These are phyloP conservation scores for Rhyacophila brunnea DNA, from an alignment of 1,140 invertebrate species.

Conservation along the genomic window DNA sequence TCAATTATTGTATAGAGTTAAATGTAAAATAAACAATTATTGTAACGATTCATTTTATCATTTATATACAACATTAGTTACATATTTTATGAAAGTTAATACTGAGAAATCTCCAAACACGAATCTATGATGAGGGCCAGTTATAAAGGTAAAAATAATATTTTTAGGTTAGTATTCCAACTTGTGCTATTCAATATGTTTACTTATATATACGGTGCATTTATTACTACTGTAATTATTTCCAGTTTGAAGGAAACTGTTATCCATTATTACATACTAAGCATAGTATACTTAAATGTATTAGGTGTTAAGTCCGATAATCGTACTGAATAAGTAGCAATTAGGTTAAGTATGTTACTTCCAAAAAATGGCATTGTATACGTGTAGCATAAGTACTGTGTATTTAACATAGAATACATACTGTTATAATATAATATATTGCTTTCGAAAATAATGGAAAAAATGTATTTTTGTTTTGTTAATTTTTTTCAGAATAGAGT, in stretches of 20 bases:
- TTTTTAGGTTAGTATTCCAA: conserved; percentile 8
- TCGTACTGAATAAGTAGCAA: conserved; percentile 3
- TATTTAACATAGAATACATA: no score
- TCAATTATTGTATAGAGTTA: conserved; percentile 7
- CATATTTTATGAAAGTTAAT: no score
- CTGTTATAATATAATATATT: no score
- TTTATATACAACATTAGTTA: no score
- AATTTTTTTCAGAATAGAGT: no score
- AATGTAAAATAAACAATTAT: not conserved
- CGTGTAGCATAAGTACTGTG: no score
- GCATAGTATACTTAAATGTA: not conserved
- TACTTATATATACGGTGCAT: conserved; percentile 18
- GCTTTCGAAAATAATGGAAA: no score
- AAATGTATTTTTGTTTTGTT: no score
- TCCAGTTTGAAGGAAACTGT: conserved; percentile 16
- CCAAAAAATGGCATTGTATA: no score
- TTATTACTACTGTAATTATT: conserved; percentile 14
- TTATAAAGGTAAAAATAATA: conserved; percentile 22
- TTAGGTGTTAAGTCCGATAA: conserved; percentile 8
- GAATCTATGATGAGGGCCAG: conserved; percentile 34
- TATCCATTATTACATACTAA: conserved; percentile 7
- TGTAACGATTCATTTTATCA: no score
- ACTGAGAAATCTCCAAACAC: conserved; percentile 27
- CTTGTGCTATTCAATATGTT: conserved; percentile 8
- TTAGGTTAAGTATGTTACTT: no score